Evolutionary conservation across 2,113 vertebrate genomes (phyloP).

Genomic region (Neofelis nebulosa): DNA sequence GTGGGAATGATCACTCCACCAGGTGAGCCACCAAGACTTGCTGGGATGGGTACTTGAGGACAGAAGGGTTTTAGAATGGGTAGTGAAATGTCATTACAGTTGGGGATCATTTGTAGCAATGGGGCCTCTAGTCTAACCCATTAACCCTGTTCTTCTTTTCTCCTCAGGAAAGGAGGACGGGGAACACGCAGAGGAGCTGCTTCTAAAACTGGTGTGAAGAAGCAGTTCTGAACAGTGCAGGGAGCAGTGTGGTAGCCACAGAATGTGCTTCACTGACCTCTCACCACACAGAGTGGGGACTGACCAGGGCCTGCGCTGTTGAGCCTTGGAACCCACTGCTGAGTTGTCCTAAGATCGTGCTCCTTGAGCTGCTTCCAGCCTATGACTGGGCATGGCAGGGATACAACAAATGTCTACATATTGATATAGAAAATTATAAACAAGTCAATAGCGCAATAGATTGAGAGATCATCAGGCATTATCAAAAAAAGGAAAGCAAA

Average conservation of each 20-base stretch:
- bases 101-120: fast-evolving
- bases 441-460: background rate
- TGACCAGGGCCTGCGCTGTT: background rate
- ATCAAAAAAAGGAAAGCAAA: background rate
- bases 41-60: background rate
- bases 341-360: fast-evolving
- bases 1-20: background rate
- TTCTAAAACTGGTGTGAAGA: background rate
- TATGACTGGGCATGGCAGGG: background rate
- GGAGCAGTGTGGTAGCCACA: background rate
- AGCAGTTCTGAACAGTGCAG: fast-evolving
- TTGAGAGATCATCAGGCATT: background rate
- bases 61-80: background rate
- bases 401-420: background rate
- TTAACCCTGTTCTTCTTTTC: background rate
- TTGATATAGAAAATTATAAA: background rate
- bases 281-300: background rate
- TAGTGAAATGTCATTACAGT: too few species aligned
- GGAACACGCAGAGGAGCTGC: fast-evolving
- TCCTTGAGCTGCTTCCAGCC: background rate
- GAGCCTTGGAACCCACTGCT: background rate
- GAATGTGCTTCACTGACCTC: background rate
- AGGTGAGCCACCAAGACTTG: too few species aligned
- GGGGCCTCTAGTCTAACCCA: background rate
- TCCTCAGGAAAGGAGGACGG: background rate